phyloP scores from a whole-genome alignment of 2,797 vertebrate species.

The Buphagus erythrorhynchus region DNA sequence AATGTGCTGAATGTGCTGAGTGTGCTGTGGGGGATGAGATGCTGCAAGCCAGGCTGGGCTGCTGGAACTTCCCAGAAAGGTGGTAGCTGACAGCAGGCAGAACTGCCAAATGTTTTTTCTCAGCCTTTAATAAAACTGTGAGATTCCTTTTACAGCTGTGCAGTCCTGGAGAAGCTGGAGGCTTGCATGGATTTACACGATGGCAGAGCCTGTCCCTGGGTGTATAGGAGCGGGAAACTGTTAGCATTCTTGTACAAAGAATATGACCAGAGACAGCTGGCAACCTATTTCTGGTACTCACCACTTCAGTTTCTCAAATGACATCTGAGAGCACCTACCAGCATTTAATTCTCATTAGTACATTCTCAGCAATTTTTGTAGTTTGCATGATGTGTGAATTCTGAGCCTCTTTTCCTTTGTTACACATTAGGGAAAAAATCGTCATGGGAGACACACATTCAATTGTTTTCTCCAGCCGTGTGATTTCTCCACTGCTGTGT shows the following conservation, averaged over 20 bases:
- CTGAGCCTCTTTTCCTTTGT: background rate
- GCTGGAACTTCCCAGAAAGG: constrained; percentile 3
- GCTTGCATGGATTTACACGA: constrained; percentile 50
- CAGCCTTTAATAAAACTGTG: constrained; percentile 67
- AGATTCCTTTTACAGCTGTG: constrained; percentile 69
- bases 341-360: constrained; percentile 51
- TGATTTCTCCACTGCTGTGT: constrained; percentile 1
- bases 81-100: constrained; percentile 47
- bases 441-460: background rate
- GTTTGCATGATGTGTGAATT: background rate
- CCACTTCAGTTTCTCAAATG: constrained; percentile 49
- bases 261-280: constrained; percentile 61
- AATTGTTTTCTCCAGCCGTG: constrained; percentile 6
- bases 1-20: background rate
- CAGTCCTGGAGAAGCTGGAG: constrained; percentile 21
- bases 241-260: constrained; percentile 50
- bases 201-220: constrained; percentile 32
- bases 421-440: background rate
- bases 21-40: background rate
- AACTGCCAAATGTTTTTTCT: constrained; percentile 57
- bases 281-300: constrained; percentile 58
- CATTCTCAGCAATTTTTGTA: background rate
- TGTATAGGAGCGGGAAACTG: background rate
- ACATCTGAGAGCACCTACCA: constrained; percentile 47
- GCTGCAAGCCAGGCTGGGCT: background rate